These are phyloP conservation scores for Trachemys scripta DNA, from an alignment of 2,113 vertebrate genomes.

Conservation along the genomic window DNA sequence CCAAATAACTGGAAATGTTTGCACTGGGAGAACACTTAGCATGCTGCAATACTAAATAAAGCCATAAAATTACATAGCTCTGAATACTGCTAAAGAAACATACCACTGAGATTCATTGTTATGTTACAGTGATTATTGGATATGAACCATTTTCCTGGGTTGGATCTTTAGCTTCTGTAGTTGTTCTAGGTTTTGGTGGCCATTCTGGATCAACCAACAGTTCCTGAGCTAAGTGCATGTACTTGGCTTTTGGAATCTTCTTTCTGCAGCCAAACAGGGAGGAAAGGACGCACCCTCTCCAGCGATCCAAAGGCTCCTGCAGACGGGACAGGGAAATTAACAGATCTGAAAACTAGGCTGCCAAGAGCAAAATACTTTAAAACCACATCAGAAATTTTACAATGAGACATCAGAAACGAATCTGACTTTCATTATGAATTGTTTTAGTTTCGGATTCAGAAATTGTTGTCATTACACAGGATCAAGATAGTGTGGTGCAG, in stretches of 20 bases:
- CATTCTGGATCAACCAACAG: conserved; percentile 94
- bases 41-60: conserved; percentile 43
- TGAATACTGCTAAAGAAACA: conserved; percentile 27
- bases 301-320: conserved; percentile 84
- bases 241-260: conserved; percentile 91
- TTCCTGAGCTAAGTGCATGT: conserved; percentile 96
- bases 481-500: neutral
- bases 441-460: neutral
- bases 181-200: conserved; percentile 97
- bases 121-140: conserved; percentile 87
- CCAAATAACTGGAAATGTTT: conserved; percentile 36
- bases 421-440: neutral
- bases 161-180: conserved; percentile 91
- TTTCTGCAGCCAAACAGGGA: conserved; percentile 81
- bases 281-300: conserved; percentile 79
- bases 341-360: neutral
- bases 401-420: neutral
- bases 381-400: neutral
- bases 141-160: conserved; percentile 86
- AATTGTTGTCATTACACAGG: neutral
- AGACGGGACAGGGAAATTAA: neutral
- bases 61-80: conserved; percentile 43
- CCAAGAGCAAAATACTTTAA: neutral
- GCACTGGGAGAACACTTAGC: conserved; percentile 39
- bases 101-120: conserved; percentile 73